Base-by-base conservation (phyloP, 2,888 invertebrate genomes). In the Melitaea athalia region DNA sequence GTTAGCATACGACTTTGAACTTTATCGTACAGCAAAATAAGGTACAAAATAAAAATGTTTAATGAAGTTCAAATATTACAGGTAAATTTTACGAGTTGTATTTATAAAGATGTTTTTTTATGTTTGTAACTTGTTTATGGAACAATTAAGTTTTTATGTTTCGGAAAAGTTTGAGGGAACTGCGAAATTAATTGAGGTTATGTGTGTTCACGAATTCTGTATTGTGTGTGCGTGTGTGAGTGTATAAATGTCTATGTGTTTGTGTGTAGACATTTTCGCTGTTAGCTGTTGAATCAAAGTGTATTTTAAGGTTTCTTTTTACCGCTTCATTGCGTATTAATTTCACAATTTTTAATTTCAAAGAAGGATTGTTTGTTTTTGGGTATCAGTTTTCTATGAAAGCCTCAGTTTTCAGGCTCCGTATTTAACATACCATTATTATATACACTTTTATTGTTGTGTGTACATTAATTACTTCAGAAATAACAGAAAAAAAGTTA, bases 81-180 rank as follows among this genome's bases (percentile, higher is more conserved):
- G 53, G 53, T 33, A 55, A 31, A 24, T 55, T 55, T 55, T 55
- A 55, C 31, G 53, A 55, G 53, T 33, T 55, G 53, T 55, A 55
- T 33, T 55, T 55, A 55, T 33, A 55, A 33, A 55, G 53, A 55
- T 55, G 53, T 55, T 55, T 55, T 33, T 38, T 55, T 55, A 31
- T 33, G 53, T 55, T 55, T 33, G 31, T n/a, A 55, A 55, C 14
- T 55, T 55, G 53, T 55, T 33, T 55, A 55, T 55, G 53, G 53
- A 55, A 55, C 53, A 55, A 49, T 55, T 31, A n/a, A 33, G 53
- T 55, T 33, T 31, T 31, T 14, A 11, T 55, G 53, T 55, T 55
- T 33, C 33, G 31, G 33, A 12, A 33, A 55, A 55, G 31, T 55
- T 55, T 55, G 53, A 55, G 33, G n/a, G 53, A 31, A n/a, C 5